These are phyloP conservation scores for Artemisiospiza belli DNA, from an alignment of 2,113 vertebrate species.

Conservation along the genomic window DNA sequence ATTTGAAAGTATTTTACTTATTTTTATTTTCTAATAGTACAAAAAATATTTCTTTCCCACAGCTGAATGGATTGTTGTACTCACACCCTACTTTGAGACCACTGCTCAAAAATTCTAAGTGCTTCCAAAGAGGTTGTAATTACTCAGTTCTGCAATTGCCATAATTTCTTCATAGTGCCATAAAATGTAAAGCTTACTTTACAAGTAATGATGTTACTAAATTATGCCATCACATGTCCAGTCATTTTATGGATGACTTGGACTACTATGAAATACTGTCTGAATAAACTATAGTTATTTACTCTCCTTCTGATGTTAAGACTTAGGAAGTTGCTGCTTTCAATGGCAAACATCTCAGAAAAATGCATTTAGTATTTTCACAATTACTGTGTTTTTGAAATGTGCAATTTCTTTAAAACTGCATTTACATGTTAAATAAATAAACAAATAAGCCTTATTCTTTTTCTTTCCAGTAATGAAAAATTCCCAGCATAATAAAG, in stretches of 20 bases:
- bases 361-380: not conserved
- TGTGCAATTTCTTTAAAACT: not conserved
- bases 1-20: not conserved
- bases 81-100: not conserved
- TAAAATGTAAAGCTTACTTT: not conserved
- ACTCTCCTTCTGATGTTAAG: not conserved
- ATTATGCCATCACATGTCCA: not conserved
- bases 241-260: not conserved
- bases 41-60: not conserved
- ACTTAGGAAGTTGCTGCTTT: not conserved
- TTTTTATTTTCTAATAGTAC: not conserved
- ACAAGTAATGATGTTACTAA: not conserved
- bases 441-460: not conserved
- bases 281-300: not conserved
- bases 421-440: not conserved
- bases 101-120: not conserved
- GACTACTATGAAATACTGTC: not conserved
- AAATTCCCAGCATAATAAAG: conserved; percentile 66
- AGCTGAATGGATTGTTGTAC: not conserved
- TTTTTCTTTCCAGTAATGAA: conserved; percentile 72
- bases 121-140: not conserved
- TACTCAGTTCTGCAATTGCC: not conserved
- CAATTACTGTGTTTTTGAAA: not conserved
- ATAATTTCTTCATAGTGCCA: not conserved
- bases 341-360: not conserved